Evolutionary conservation across 2,888 invertebrate genomes (phyloP).

Genomic region (Apotomis capreana): DNA sequence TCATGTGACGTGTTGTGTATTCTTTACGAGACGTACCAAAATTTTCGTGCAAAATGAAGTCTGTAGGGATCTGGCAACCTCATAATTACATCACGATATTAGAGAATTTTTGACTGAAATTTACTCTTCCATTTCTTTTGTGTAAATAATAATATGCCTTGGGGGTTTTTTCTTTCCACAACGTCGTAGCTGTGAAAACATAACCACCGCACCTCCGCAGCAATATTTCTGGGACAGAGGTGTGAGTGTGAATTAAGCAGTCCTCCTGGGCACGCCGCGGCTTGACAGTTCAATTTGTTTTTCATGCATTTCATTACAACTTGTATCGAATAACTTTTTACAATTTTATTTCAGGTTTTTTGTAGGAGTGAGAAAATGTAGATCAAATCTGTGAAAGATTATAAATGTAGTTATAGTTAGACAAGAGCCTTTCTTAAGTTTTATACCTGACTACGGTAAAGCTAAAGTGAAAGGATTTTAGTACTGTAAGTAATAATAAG

Average conservation of each 20-base stretch:
- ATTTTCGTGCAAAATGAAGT: too few species aligned
- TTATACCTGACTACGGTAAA: too few species aligned
- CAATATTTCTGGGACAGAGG: neutral
- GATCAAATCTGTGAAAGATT: neutral
- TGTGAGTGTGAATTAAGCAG: neutral
- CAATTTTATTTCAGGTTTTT: neutral
- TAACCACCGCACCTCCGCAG: neutral
- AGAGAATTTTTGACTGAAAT: too few species aligned
- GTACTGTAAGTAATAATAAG: too few species aligned
- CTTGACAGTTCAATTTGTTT: slow-evolving; percentile 28
- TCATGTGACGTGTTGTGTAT: too few species aligned
- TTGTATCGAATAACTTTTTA: slow-evolving; percentile 18
- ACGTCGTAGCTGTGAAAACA: neutral
- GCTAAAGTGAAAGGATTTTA: too few species aligned
- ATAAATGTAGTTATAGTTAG: too few species aligned
- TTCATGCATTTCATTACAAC: slow-evolving; percentile 29
- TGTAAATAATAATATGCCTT: neutral
- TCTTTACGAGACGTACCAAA: too few species aligned
- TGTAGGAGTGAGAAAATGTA: neutral
- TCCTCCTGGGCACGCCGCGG: neutral
- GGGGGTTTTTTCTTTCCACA: neutral
- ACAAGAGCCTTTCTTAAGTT: too few species aligned
- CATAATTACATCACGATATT: too few species aligned
- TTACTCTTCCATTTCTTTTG: too few species aligned
- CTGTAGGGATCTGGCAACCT: too few species aligned